Percentiles rank a stretch among this genome's conserved stretches.
phyloP scores from a whole-genome alignment of 2,888 invertebrate genomes.

The Acheta domesticus region DNA sequence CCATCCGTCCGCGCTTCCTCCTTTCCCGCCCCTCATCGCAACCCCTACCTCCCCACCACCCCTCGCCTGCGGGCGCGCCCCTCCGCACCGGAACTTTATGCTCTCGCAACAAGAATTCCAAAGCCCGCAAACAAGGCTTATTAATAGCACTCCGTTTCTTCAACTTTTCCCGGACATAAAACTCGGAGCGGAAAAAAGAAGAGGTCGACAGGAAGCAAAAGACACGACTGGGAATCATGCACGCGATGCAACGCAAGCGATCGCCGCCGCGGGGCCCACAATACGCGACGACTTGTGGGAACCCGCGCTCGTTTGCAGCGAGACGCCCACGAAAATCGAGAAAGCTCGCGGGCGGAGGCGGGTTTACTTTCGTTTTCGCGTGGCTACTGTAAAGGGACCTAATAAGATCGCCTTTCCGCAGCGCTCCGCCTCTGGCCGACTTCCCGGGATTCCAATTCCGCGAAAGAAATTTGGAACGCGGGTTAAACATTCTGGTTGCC shows the following conservation, averaged over 20 bases:
- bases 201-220: neutral
- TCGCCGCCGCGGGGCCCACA: neutral
- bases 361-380: no score
- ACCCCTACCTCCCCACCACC: neutral
- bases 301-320: neutral
- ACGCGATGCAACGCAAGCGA: neutral
- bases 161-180: neutral
- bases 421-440: no score
- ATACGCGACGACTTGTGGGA: neutral
- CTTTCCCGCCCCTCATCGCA: no score
- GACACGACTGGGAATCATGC: neutral
- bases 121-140: constrained; percentile 1
- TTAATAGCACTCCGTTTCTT: neutral
- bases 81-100: neutral
- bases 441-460: no score
- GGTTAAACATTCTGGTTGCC: neutral
- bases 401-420: no score
- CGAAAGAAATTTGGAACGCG: no score
- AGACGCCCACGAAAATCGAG: neutral
- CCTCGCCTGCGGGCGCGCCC: neutral
- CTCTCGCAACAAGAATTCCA: neutral
- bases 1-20: neutral
- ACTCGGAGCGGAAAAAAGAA: neutral
- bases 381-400: no score
- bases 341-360: no score